Conservation (phyloP, 2,888 invertebrate species). For the Arenicola marina region DNA sequence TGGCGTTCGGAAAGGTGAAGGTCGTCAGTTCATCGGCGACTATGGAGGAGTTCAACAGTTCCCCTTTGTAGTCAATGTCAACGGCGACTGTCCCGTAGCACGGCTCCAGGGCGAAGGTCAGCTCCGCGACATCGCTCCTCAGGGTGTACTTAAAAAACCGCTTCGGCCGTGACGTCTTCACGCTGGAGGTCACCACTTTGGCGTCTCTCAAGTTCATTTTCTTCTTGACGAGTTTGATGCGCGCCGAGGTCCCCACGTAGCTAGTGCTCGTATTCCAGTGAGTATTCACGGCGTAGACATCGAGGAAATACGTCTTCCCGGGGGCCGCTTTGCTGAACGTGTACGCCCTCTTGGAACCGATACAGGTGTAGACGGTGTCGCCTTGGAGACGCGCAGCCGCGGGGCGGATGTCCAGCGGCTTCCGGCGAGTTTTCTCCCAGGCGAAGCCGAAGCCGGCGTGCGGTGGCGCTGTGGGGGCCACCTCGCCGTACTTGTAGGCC, state of each 20-base stretch:
- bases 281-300: not conserved
- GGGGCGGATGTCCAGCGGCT: not conserved
- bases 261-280: not conserved
- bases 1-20: not conserved
- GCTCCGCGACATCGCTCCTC: not conserved
- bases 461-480: conserved; percentile 45
- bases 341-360: not conserved
- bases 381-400: not conserved
- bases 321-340: not conserved
- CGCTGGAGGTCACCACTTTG: not conserved
- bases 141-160: not conserved
- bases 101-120: not conserved
- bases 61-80: not conserved
- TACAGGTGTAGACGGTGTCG: not conserved
- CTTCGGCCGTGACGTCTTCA: not conserved
- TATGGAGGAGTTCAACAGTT: not conserved
- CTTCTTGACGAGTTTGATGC: not conserved
- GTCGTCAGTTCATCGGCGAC: not conserved
- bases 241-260: not conserved
- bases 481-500: conserved; percentile 57
- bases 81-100: not conserved
- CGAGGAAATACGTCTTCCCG: not conserved
- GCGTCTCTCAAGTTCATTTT: not conserved
- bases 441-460: conserved; percentile 51
- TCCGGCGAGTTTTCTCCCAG: conserved; percentile 37